Evolutionary conservation across 2,113 vertebrate genomes (phyloP).

Genomic region (Myocastor coypus): DNA sequence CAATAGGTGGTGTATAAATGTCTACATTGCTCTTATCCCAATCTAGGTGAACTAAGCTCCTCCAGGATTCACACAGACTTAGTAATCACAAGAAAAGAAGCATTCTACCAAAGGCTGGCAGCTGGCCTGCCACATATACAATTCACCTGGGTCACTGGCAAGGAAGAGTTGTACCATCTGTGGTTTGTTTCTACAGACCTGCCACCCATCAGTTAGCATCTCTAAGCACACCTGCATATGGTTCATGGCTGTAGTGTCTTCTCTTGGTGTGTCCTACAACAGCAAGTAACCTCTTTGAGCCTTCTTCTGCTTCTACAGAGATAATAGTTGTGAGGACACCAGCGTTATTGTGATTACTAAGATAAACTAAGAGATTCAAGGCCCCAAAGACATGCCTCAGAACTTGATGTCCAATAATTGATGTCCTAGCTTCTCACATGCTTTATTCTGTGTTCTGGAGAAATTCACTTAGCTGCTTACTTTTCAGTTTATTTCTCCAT

Average conservation of each 20-base stretch:
- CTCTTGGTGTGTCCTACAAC: not conserved
- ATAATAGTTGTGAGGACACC: not conserved
- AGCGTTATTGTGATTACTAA: not conserved
- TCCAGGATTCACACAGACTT: not conserved
- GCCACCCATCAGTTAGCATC: not conserved
- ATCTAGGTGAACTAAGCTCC: too few relatives aligned
- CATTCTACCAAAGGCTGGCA: not conserved
- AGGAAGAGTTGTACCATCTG: not conserved
- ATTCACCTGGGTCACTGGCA: not conserved
- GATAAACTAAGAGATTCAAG: not conserved
- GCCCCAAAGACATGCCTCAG: not conserved
- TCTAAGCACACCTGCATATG: not conserved
- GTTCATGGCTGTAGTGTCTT: not conserved
- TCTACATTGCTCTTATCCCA: not conserved
- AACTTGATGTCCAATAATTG: not conserved
- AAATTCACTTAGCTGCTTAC: not conserved
- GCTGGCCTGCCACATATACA: not conserved
- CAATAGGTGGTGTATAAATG: not conserved
- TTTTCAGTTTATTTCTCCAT: not conserved
- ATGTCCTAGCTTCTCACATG: not conserved
- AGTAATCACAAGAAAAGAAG: not conserved
- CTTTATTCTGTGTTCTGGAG: not conserved
- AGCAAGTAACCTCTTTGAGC: not conserved
- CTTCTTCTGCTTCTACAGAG: not conserved
- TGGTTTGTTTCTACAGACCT: not conserved